phyloP scores from a whole-genome alignment of 1,140 invertebrate genomes.

The Papilio dardanus region DNA sequence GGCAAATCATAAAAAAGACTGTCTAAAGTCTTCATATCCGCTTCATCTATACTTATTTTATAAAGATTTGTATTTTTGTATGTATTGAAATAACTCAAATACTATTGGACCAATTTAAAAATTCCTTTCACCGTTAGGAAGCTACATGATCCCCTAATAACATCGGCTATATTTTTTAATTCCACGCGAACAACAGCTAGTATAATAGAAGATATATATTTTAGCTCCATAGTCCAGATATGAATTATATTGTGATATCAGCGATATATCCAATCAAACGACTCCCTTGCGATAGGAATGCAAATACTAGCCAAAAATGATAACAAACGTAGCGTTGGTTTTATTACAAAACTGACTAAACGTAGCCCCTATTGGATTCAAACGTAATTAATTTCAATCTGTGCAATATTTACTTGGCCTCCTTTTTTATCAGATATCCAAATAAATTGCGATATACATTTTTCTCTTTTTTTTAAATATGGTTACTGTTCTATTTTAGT shows the following conservation, averaged over 20 bases:
- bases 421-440: neutral
- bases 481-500: too few relatives aligned
- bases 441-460: neutral
- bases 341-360: slow-evolving; percentile 43
- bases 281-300: slow-evolving; percentile 52
- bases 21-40: too few relatives aligned
- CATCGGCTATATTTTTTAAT: too few relatives aligned
- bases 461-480: neutral
- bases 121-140: too few relatives aligned
- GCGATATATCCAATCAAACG: slow-evolving; percentile 56
- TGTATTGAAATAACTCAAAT: too few relatives aligned
- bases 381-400: neutral
- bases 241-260: slow-evolving; percentile 41
- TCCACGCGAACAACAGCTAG: too few relatives aligned
- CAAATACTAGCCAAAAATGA: slow-evolving; percentile 65
- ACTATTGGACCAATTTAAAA: too few relatives aligned
- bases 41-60: too few relatives aligned
- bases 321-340: slow-evolving; percentile 49
- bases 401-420: neutral
- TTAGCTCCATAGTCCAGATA: neutral
- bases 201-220: too few relatives aligned
- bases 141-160: too few relatives aligned
- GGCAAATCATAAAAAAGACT: too few relatives aligned
- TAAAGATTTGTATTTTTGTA: too few relatives aligned
- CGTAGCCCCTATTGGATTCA: neutral